phyloP scores from a whole-genome alignment of 2,797 vertebrate genomes.

The Helostoma temminkii region DNA sequence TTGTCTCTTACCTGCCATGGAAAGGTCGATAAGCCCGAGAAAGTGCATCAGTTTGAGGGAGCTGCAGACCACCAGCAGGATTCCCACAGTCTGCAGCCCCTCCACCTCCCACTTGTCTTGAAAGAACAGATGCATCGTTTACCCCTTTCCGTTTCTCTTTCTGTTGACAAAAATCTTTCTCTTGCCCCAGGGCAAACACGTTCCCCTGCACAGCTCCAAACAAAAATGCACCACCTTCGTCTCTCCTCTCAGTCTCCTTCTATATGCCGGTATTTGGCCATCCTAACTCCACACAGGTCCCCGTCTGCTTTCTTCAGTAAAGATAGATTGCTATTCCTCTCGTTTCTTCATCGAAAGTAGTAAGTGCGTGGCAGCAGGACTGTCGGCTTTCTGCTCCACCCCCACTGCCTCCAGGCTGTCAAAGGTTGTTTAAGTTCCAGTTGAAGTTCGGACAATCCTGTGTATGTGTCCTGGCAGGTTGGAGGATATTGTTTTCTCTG shows the following conservation, averaged over 20 bases:
- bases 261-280: constrained; percentile 67
- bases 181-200: constrained; percentile 51
- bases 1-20: constrained; percentile 81
- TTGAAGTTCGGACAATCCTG: constrained; percentile 71
- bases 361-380: constrained; percentile 60
- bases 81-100: constrained; percentile 87
- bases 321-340: constrained; percentile 73
- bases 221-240: constrained; percentile 52
- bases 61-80: constrained; percentile 88
- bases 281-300: constrained; percentile 63
- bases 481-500: constrained; percentile 58
- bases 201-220: constrained; percentile 42
- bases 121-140: constrained; percentile 83
- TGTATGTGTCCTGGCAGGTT: constrained; percentile 57
- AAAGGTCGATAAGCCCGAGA: constrained; percentile 88
- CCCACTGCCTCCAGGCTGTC: constrained; percentile 61
- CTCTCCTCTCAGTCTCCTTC: constrained; percentile 75
- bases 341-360: constrained; percentile 65
- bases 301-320: constrained; percentile 50
- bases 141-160: constrained; percentile 40
- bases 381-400: constrained; percentile 59
- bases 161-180: constrained; percentile 56
- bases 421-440: constrained; percentile 72
- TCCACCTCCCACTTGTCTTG: constrained; percentile 86
- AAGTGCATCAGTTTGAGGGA: constrained; percentile 90